phyloP scores from a whole-genome alignment of 2,888 invertebrate genomes.

The Hetaerina titia region DNA sequence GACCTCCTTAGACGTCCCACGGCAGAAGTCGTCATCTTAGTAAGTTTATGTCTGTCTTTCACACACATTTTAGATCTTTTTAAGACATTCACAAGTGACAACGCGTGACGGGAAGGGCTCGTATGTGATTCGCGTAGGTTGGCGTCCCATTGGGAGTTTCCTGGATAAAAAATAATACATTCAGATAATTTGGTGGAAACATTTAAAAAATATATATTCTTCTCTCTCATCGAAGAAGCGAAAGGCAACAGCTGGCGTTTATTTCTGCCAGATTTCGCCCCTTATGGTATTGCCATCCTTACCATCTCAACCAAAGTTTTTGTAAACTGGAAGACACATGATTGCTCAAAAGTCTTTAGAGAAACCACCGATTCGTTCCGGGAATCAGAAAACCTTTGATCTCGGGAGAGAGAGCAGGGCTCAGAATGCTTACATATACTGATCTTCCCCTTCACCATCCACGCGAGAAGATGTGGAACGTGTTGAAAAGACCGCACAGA shows the following conservation, averaged over 20 bases:
- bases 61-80: too few species aligned
- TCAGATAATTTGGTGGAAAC: too few species aligned
- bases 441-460: neutral
- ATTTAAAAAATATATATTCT: too few species aligned
- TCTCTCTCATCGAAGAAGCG: neutral
- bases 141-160: too few species aligned
- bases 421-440: constrained; percentile 55
- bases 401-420: neutral
- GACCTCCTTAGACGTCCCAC: too few species aligned
- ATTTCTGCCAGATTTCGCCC: neutral
- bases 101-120: too few species aligned
- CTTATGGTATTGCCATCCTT: neutral
- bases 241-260: neutral
- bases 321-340: constrained; percentile 22
- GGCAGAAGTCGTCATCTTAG: too few species aligned
- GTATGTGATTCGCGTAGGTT: too few species aligned
- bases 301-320: neutral
- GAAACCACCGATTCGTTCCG: constrained; percentile 34
- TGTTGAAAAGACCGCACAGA: constrained; percentile 51
- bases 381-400: constrained; percentile 45
- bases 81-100: too few species aligned
- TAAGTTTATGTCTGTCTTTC: too few species aligned
- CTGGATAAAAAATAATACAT: too few species aligned
- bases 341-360: constrained; percentile 34
- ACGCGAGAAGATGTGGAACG: neutral